Percentiles rank a stretch among this genome's conserved stretches.
phyloP scores from a whole-genome alignment of 2,113 vertebrate genomes.

The Ammodytes dubius region DNA sequence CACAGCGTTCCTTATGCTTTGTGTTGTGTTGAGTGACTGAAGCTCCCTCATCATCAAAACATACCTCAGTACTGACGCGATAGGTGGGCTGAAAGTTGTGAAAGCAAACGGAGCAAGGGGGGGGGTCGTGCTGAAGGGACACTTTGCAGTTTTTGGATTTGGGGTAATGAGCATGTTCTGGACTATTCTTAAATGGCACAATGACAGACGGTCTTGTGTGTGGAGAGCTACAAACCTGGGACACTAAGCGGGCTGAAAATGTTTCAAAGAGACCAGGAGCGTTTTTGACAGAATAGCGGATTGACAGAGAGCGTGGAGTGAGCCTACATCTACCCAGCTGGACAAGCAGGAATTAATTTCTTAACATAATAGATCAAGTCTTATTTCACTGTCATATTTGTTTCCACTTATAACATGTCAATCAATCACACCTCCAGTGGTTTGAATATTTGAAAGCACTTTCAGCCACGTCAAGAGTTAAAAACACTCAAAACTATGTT shows the following conservation, averaged over 20 bases:
- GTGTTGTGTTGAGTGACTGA: constrained; percentile 94
- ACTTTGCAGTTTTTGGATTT: constrained; percentile 87
- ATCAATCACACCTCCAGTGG: constrained; percentile 14
- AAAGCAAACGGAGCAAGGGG: constrained; percentile 89
- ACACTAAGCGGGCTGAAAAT: constrained; percentile 74
- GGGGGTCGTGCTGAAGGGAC: constrained; percentile 62
- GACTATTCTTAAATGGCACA: constrained; percentile 65
- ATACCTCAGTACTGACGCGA: constrained; percentile 75
- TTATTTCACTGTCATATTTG: background rate
- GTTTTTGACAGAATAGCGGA: constrained; percentile 10
- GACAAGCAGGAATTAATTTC: constrained; percentile 11
- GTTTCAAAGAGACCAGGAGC: constrained; percentile 39
- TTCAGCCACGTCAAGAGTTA: constrained; percentile 46
- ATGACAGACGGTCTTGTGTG: constrained; percentile 37
- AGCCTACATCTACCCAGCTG: constrained; percentile 15
- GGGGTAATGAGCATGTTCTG: constrained; percentile 76
- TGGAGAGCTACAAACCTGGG: constrained; percentile 67
- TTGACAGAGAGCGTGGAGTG: constrained; percentile 16
- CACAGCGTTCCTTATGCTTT: constrained; percentile 91
- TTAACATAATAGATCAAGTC: constrained; percentile 25
- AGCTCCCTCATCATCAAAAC: constrained; percentile 91
- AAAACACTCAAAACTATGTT: constrained; percentile 34
- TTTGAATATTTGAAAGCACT: constrained; percentile 47
- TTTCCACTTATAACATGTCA: constrained; percentile 2
- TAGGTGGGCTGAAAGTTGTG: constrained; percentile 93